A percentile compares a stretch with the other conserved stretches of the same genome.
Conservation (phyloP, 2,888 invertebrate genomes). For the Drosophila melanosoma region DNA sequence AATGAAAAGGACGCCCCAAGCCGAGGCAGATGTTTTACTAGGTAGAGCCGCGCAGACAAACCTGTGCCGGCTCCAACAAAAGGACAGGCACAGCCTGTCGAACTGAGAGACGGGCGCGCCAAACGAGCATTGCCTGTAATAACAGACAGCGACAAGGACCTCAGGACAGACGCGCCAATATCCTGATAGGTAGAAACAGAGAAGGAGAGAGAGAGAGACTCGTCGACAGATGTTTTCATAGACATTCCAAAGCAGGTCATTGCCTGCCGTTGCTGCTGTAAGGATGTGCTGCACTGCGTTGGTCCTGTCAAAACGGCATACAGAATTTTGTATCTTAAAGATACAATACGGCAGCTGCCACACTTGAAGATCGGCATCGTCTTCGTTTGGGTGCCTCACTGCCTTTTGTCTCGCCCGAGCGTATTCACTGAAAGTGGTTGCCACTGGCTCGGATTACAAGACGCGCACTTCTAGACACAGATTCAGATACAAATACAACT, state of each 20-base stretch:
- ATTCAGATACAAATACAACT: slow-evolving; percentile 17
- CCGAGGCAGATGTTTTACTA: slow-evolving; percentile 67
- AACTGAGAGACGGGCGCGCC: slow-evolving; percentile 59
- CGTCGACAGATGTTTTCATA: slow-evolving; percentile 66
- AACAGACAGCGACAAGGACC: slow-evolving; percentile 32
- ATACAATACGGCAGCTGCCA: slow-evolving; percentile 65
- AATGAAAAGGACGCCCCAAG: slow-evolving; percentile 52
- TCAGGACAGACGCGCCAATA: slow-evolving; percentile 56
- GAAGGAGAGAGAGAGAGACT: slow-evolving; percentile 5
- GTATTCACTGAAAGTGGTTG: slow-evolving; percentile 59
- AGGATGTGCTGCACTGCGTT: slow-evolving; percentile 65
- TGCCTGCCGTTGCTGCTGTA: slow-evolving; percentile 57
- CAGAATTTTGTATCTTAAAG: slow-evolving; percentile 67
- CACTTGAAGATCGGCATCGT: slow-evolving; percentile 63
- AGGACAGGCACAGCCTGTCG: slow-evolving; percentile 32
- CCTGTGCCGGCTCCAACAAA: slow-evolving; percentile 67
- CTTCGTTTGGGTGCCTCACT: slow-evolving; percentile 44
- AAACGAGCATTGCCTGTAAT: slow-evolving; percentile 63
- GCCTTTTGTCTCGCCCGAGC: slow-evolving; percentile 47
- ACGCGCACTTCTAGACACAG: slow-evolving; percentile 47
- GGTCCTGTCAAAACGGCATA: slow-evolving; percentile 60
- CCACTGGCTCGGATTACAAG: slow-evolving; percentile 67
- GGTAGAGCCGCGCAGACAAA: slow-evolving; percentile 38
- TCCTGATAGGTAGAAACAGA: slow-evolving; percentile 25
- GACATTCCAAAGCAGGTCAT: slow-evolving; percentile 72